Percentiles rank a stretch among this genome's conserved stretches.
Evolutionary conservation across 2,888 invertebrate genomes (phyloP).

Genomic region (Bombyx huttoni): DNA sequence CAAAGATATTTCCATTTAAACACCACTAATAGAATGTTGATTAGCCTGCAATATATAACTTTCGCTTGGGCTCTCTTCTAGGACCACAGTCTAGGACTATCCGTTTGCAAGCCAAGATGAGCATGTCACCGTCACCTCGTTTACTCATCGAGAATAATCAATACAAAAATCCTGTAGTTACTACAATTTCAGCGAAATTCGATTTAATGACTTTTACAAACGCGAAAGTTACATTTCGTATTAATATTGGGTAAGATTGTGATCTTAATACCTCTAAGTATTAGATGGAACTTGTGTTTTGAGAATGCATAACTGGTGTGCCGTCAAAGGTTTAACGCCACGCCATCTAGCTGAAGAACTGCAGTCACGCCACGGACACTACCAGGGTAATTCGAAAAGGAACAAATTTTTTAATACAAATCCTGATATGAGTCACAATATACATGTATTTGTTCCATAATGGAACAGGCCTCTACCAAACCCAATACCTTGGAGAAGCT

Average conservation of each 20-base stretch:
- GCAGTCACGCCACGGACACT: conserved; percentile 28
- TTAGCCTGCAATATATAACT: no score
- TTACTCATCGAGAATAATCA: no score
- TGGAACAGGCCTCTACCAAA: no score
- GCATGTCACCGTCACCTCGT: no score
- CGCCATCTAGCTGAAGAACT: conserved; percentile 29
- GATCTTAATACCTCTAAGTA: conserved; percentile 3
- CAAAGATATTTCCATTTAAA: no score
- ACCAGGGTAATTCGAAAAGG: conserved; percentile 11
- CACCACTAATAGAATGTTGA: no score
- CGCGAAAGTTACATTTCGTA: conserved; percentile 2
- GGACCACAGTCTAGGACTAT: no score
- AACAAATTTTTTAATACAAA: not conserved
- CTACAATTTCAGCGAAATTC: not conserved
- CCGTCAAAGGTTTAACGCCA: conserved; percentile 45
- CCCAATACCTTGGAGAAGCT: no score
- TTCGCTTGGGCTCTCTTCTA: no score
- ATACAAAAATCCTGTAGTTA: conserved; percentile 1
- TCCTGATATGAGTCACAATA: no score
- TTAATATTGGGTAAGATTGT: conserved; percentile 2
- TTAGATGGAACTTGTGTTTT: conserved; percentile 9
- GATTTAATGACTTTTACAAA: conserved; percentile 7
- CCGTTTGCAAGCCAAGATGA: no score
- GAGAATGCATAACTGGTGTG: conserved; percentile 26
- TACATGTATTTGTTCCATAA: no score